These are phyloP conservation scores for Scortum barcoo DNA, from an alignment of 2,113 vertebrate species.

Conservation along the genomic window DNA sequence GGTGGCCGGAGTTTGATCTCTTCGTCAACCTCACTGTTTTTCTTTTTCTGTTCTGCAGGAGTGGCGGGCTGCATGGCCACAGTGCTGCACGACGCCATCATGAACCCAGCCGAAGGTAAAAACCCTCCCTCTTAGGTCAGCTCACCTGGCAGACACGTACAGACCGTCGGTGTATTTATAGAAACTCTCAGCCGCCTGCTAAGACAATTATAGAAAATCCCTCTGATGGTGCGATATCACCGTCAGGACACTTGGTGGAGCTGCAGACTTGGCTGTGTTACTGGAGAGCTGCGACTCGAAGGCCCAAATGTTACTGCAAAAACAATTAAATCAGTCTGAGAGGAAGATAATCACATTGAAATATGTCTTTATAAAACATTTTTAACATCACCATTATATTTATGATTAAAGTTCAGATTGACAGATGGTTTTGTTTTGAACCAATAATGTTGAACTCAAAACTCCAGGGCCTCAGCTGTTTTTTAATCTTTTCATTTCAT, in stretches of 20 bases:
- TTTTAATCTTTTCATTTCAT: no score
- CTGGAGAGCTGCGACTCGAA: neutral
- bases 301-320: neutral
- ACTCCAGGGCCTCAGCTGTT: no score
- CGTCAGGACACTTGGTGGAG: slow-evolving; percentile 54
- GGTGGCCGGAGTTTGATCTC: neutral
- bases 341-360: neutral
- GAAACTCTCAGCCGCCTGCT: neutral
- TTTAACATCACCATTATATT: neutral
- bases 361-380: neutral
- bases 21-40: neutral
- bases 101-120: slow-evolving; percentile 99
- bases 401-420: neutral
- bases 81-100: slow-evolving; percentile 94
- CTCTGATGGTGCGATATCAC: neutral
- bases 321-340: neutral
- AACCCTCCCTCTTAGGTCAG: neutral
- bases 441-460: no score
- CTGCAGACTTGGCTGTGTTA: slow-evolving; percentile 19
- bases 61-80: slow-evolving; percentile 95
- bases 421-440: neutral
- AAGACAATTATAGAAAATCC: neutral
- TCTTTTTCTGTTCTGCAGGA: slow-evolving; percentile 82
- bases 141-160: neutral
- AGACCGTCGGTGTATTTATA: neutral